Evolutionary conservation across 2,888 invertebrate species (phyloP).

Genomic region (Parnassius glacialis): DNA sequence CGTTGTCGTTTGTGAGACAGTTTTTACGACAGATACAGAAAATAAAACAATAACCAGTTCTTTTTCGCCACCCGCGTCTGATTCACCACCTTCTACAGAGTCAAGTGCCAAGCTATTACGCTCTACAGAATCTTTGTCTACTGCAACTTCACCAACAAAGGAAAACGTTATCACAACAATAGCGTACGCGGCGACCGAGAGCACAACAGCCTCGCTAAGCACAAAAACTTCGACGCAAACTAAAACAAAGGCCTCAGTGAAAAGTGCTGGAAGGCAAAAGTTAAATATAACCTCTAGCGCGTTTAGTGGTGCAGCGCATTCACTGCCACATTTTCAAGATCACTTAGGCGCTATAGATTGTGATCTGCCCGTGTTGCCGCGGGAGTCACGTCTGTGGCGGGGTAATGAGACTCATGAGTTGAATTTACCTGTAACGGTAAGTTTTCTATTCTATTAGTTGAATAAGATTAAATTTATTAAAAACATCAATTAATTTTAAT

Average conservation of each 20-base stretch:
- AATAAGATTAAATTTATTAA: too few species aligned
- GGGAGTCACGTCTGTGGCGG: constrained; percentile 85
- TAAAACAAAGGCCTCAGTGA: constrained; percentile 60
- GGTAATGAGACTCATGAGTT: constrained; percentile 87
- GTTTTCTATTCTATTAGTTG: constrained; percentile 32
- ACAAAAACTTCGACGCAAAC: constrained; percentile 58
- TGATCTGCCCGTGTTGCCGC: constrained; percentile 83
- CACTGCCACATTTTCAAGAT: constrained; percentile 81
- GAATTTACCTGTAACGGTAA: constrained; percentile 84
- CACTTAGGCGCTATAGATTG: constrained; percentile 84
- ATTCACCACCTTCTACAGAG: constrained; percentile 45
- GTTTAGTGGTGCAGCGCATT: constrained; percentile 50
- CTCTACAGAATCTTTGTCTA: constrained; percentile 51
- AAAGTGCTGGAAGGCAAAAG: constrained; percentile 72
- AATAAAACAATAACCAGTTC: constrained; percentile 54
- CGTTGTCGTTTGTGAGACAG: constrained; percentile 49
- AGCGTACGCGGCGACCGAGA: constrained; percentile 53
- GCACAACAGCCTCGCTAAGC: constrained; percentile 52
- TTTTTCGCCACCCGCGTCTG: constrained; percentile 44
- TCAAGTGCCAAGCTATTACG: constrained; percentile 53
- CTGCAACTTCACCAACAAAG: constrained; percentile 61
- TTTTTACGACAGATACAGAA: constrained; percentile 46
- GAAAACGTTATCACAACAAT: constrained; percentile 64
- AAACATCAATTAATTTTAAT: too few species aligned
- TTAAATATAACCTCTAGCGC: constrained; percentile 64